phyloP scores from a whole-genome alignment of 2,797 vertebrate genomes.

The Chanos chanos region DNA sequence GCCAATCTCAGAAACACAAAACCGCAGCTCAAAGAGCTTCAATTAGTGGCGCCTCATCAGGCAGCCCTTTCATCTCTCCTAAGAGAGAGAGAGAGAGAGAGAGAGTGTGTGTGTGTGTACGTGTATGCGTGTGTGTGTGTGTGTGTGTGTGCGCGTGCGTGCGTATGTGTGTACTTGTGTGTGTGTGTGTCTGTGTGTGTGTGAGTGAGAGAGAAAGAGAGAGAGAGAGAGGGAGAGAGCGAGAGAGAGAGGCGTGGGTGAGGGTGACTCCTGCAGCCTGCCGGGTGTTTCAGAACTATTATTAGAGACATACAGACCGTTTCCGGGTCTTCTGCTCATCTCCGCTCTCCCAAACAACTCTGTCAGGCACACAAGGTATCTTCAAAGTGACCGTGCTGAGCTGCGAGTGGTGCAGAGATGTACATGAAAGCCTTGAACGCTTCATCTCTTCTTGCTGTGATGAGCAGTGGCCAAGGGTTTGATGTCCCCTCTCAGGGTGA shows the following conservation, averaged over 20 bases:
- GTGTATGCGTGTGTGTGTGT: constrained; percentile 20
- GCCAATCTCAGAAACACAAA: constrained; percentile 47
- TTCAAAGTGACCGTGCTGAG: constrained; percentile 38
- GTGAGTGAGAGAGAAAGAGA: too few relatives aligned
- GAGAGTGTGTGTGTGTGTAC: constrained; percentile 10
- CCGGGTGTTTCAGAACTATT: too few relatives aligned
- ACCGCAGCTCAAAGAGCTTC: constrained; percentile 55
- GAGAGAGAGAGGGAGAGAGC: too few relatives aligned
- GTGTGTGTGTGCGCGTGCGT: constrained; percentile 5
- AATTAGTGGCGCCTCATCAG: constrained; percentile 67
- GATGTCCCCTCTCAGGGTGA: constrained; percentile 35
- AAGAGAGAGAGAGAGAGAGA: constrained; percentile 24
- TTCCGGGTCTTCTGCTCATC: too few relatives aligned
- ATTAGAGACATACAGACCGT: constrained; percentile 41
- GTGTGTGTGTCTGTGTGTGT: too few relatives aligned
- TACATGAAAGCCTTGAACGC: constrained; percentile 40
- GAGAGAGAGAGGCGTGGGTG: too few relatives aligned
- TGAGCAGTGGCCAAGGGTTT: constrained; percentile 24
- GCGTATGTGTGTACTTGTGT: constrained; percentile 25
- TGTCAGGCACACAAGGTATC: constrained; percentile 32
- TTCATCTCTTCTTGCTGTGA: constrained; percentile 34
- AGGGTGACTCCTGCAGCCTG: too few relatives aligned
- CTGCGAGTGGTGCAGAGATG: constrained; percentile 23
- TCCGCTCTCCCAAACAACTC: constrained; percentile 12
- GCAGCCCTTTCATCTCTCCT: constrained; percentile 63